Conservation (phyloP, 2,113 vertebrate genomes). For the Crotalus helleri region DNA sequence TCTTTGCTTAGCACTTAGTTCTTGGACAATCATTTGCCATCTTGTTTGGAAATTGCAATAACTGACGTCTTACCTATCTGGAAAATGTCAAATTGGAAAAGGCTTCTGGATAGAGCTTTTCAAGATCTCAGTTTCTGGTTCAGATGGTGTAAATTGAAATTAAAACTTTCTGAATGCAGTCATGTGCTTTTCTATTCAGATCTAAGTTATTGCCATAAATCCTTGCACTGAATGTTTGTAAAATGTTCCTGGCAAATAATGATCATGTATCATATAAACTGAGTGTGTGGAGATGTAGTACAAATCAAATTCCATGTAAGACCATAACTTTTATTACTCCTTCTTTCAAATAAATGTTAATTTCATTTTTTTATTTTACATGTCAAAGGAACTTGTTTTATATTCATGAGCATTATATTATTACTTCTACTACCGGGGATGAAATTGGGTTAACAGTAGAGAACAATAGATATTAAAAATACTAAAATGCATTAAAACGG, state of each 20-base stretch:
- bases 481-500: not conserved
- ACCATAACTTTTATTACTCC: not conserved
- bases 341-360: not conserved
- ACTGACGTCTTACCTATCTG: not conserved
- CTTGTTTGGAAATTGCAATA: not conserved
- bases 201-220: not conserved
- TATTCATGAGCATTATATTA: not conserved
- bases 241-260: not conserved
- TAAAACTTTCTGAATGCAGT: not conserved
- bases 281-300: not conserved
- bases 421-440: not conserved
- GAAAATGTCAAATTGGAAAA: not conserved
- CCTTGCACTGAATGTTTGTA: not conserved
- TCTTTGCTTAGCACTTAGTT: not conserved
- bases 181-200: not conserved
- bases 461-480: not conserved
- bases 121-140: not conserved
- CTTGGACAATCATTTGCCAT: not conserved
- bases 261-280: not conserved
- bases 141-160: not conserved
- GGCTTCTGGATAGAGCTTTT: not conserved
- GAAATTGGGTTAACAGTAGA: not conserved
- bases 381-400: not conserved
- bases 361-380: not conserved
- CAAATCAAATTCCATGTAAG: not conserved